phyloP scores from a whole-genome alignment of 2,888 invertebrate species.

The Acleris holmiana region DNA sequence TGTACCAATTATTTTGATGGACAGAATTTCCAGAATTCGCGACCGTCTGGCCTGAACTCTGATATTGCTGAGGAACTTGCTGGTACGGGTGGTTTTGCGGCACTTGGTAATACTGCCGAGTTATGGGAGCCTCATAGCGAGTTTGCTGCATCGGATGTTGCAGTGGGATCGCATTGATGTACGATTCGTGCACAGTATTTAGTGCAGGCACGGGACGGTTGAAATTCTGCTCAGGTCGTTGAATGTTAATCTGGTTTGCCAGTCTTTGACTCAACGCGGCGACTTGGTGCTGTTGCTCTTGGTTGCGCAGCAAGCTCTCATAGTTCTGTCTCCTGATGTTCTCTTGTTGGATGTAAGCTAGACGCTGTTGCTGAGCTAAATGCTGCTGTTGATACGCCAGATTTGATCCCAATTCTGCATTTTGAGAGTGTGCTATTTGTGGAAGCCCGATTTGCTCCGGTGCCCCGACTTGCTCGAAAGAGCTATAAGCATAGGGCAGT shows the following conservation, averaged over 20 bases:
- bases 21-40: not conserved
- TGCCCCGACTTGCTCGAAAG: slow-evolving; percentile 8
- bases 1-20: slow-evolving; percentile 3
- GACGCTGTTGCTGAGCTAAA: slow-evolving; percentile 11
- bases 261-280: slow-evolving; percentile 19
- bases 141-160: slow-evolving; percentile 16
- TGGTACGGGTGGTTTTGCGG: slow-evolving; percentile 15
- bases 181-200: slow-evolving; percentile 22
- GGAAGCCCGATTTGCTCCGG: slow-evolving; percentile 16
- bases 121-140: slow-evolving; percentile 19
- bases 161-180: slow-evolving; percentile 15
- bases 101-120: slow-evolving; percentile 25
- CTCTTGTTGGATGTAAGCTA: slow-evolving; percentile 22
- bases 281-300: slow-evolving; percentile 10
- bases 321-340: slow-evolving; percentile 31
- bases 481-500: slow-evolving; percentile 18
- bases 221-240: slow-evolving; percentile 13
- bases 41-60: not conserved
- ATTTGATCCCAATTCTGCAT: slow-evolving; percentile 3
- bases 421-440: slow-evolving; percentile 39
- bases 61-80: slow-evolving; percentile 6
- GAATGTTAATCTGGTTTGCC: slow-evolving; percentile 9
- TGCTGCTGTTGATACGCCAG: slow-evolving; percentile 15
- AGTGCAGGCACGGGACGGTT: slow-evolving; percentile 19
- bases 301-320: slow-evolving; percentile 24